These are phyloP conservation scores for Clamator glandarius DNA, from an alignment of 2,797 vertebrate genomes.

Conservation along the genomic window DNA sequence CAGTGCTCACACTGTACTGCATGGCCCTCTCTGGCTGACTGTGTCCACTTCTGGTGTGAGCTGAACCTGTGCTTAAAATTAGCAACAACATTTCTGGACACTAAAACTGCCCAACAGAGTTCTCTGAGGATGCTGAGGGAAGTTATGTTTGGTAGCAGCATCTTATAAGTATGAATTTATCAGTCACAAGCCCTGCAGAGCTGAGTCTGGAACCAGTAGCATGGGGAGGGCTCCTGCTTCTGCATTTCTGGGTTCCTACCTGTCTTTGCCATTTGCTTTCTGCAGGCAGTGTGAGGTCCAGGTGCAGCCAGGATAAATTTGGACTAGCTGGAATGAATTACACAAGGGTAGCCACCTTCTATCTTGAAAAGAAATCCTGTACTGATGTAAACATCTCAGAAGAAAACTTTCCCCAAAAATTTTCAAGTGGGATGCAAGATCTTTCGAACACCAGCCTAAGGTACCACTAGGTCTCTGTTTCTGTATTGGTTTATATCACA, in stretches of 20 bases:
- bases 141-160: too few species aligned
- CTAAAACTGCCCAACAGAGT: fast-evolving
- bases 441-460: neutral
- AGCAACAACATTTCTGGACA: fast-evolving
- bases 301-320: neutral
- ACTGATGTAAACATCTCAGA: neutral
- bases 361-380: neutral
- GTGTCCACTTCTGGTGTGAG: fast-evolving
- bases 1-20: fast-evolving
- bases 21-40: neutral
- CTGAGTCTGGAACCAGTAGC: fast-evolving
- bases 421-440: neutral
- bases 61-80: neutral
- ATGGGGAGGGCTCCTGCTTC: neutral
- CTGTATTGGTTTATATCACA: neutral
- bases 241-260: neutral
- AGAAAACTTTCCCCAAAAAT: neutral
- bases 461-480: neutral
- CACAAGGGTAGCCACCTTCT: fast-evolving
- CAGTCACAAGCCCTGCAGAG: fast-evolving
- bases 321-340: neutral
- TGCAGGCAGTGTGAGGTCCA: neutral
- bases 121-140: neutral
- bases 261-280: neutral
- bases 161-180: fast-evolving